Percentiles rank a stretch among this genome's conserved stretches.
Evolutionary conservation across 1,140 invertebrate genomes (phyloP).

Genomic region (Frieseomelitta varia): DNA sequence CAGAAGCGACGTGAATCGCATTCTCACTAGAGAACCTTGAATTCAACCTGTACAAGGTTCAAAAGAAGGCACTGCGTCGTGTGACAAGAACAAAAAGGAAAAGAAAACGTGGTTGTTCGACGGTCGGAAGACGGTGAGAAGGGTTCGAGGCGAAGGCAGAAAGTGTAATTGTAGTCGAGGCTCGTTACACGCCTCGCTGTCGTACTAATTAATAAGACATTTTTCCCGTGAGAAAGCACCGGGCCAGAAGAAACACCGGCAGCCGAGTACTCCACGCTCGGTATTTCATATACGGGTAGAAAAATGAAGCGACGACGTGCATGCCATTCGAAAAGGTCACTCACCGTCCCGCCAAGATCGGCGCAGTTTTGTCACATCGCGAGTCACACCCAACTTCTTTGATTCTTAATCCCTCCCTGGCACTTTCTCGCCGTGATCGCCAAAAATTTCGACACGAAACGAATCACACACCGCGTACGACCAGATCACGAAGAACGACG

Average conservation of each 20-base stretch:
- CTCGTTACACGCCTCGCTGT: slow-evolving; percentile 53
- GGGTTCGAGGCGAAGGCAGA: not conserved
- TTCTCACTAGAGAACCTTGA: not conserved
- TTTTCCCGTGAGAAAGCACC: slow-evolving; percentile 72
- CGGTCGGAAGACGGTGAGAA: not conserved
- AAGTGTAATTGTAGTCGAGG: slow-evolving; percentile 9
- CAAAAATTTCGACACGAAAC: not conserved
- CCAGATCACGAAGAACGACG: slow-evolving; percentile 18
- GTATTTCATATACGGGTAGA: slow-evolving; percentile 16
- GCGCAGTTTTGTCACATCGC: slow-evolving; percentile 52
- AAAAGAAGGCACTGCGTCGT: not conserved
- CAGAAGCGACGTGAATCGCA: slow-evolving; percentile 4
- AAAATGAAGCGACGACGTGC: slow-evolving; percentile 16
- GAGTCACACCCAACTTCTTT: slow-evolving; percentile 22
- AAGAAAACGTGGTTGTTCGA: not conserved
- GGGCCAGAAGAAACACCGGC: not conserved
- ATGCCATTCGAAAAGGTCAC: slow-evolving; percentile 54
- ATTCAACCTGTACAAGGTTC: not conserved
- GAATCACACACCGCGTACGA: not conserved
- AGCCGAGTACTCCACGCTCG: not conserved
- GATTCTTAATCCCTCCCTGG: slow-evolving; percentile 9
- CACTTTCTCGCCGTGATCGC: slow-evolving; percentile 2
- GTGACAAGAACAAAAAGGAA: not conserved
- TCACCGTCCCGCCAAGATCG: slow-evolving; percentile 65
- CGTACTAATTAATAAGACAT: slow-evolving; percentile 64